Evolutionary conservation across 2,888 invertebrate species (phyloP), one percentile per base, ranked within the genome.

Genomic region (Geotrupes spiniger): DNA sequence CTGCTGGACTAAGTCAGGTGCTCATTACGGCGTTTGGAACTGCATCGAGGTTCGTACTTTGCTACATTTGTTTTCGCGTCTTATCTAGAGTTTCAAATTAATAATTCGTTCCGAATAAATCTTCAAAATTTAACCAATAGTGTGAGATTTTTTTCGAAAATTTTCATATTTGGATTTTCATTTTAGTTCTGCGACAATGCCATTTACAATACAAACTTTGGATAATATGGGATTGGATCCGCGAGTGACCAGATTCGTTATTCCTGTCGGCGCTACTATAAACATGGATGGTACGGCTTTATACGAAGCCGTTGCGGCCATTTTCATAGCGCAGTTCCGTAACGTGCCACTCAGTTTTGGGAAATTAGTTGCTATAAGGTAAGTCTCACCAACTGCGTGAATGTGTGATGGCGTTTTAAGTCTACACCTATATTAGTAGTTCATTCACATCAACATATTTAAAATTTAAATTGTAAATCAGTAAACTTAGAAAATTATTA

Each of bases 251-350:
- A 83, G 95, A 56, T 98, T 98, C 70, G 94, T 97, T 3, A 89
- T 95, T 66, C 97, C 97, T 14, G 92, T 98, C 54, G 98, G 98
- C 6, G 95, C 97, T 14, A 96, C 97, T 28, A 95, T 98, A 72
- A 97, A 98, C 77, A 96, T 96, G 96, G 96, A 96, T 70, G 92
- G 92, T 9, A 96, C 96, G 0, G 97, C 97, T 1, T 78, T 99
- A 17, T 99, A 99, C 69, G 98, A 99, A 72, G 96, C 97, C 0
- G 93, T 98, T 4, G 98, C 97, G 0, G 97, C 97, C 14, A 87
- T 98, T 59, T 99, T 97, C 69, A 97, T 99, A 54, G 93, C 97
- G 10, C 98, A 99, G 75, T 82, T 93, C 56, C 82, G 92, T 65
- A 83, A 84, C 59, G 81, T 92, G 49, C 79, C 84, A 27, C 84